Base-by-base conservation (phyloP, 2,888 invertebrate genomes). In the Suillia variegata region DNA sequence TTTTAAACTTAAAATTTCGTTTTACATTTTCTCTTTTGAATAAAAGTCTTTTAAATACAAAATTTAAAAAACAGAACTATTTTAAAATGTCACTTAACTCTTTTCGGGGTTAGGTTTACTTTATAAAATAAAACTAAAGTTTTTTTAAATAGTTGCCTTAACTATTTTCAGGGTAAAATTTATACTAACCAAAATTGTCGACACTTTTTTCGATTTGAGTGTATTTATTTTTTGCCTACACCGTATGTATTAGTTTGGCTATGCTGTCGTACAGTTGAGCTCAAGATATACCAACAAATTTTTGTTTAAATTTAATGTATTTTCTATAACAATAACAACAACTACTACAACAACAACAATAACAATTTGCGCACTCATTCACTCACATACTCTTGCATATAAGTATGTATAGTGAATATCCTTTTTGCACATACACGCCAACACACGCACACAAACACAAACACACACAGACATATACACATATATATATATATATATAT, bases 281-380 rank as follows among this genome's bases (percentile, higher is more conserved):
- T 67, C 71, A 74, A 74, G 76, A 68, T 64, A 67, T 34, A 65
- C 69, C 67, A 64, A 65, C 60, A 67, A 65, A 72, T 75, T 77
- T n/a, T 66, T 65, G 67, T 71, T 71, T 69, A 74, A 75, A 75
- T 74, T 76, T 75, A 75, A 76, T 76, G 78, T 76, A 74, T 78
- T 76, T 78, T 76, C 78, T 73, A 76, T 77, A 70, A 72, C 67
- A 68, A 65, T 68, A 55, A 24, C n/a, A n/a, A n/a, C n/a, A 31
- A 31, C 31, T 31, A 6, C 6, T 31, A 6, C 12, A 31, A 31
- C 31, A 8, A 6, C 6, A 8, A 12, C 31, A 31, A 6, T 31
- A 6, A 31, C 31, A 31, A 6, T 31, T 31, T 6, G 6, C 6
- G 31, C 6, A 31, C 6, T 13, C 63, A 70, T 64, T 66, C 61